Conservation (phyloP, 2,888 invertebrate genomes). For the Opisthograptis luteolata region DNA sequence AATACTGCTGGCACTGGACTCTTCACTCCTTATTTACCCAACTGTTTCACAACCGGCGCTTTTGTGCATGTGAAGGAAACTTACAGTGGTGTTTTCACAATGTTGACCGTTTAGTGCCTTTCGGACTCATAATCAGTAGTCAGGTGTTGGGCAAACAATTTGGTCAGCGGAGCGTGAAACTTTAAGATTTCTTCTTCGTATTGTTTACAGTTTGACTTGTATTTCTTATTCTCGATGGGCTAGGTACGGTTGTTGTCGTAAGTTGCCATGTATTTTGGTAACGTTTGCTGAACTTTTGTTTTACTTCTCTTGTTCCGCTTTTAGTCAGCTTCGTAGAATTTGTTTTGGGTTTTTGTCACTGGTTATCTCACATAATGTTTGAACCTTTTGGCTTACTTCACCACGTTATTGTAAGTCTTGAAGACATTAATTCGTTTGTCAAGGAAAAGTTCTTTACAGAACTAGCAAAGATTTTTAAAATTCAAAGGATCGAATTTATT, state of each 20-base stretch:
- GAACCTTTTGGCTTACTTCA: no score
- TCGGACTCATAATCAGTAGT: slow-evolving; percentile 15
- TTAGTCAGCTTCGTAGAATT: no score
- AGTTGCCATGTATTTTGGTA: not conserved
- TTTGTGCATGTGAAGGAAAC: slow-evolving; percentile 12
- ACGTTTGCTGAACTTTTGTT: not conserved
- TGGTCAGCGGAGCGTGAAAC: slow-evolving; percentile 27
- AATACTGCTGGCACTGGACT: slow-evolving; percentile 8
- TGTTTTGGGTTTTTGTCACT: no score
- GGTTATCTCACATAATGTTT: no score
- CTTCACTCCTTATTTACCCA: slow-evolving; percentile 32
- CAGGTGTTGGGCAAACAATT: slow-evolving; percentile 20
- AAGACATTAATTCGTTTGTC: no score
- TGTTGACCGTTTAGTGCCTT: slow-evolving; percentile 24
- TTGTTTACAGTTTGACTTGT: not conserved
- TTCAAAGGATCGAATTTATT: no score
- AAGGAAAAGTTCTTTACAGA: no score
- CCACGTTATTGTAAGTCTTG: no score
- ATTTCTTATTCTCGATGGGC: not conserved
- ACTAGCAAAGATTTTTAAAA: no score
- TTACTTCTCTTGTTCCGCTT: not conserved
- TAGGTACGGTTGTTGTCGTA: no score
- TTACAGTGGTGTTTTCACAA: slow-evolving; percentile 22
- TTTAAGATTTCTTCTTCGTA: slow-evolving; percentile 12
- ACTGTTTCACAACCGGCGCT: slow-evolving; percentile 32